Percentiles rank a stretch among this genome's conserved stretches.
Conservation (phyloP, 2,113 vertebrate species). For the Otocyon megalotis region DNA sequence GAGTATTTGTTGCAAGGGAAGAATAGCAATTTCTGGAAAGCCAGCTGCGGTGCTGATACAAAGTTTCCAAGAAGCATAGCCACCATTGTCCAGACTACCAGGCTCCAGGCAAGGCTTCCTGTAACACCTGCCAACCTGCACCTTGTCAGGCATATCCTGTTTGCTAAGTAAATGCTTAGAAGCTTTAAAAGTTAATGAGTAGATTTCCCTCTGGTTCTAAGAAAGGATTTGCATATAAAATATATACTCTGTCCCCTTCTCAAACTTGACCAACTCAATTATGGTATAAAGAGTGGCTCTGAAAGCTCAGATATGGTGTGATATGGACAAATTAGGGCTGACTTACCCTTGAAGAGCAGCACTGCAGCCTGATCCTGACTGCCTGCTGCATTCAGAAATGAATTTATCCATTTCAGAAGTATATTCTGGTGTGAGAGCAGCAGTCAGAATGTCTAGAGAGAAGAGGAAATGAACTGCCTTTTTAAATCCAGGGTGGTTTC, state of each 20-base stretch:
- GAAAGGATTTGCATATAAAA: neutral
- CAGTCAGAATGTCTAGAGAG: neutral
- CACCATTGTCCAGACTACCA: neutral
- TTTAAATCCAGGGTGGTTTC: neutral
- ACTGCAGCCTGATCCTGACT: neutral
- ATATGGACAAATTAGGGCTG: neutral
- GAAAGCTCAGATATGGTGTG: neutral
- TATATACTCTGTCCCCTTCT: neutral
- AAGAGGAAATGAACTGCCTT: neutral
- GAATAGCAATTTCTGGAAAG: neutral
- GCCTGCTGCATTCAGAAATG: neutral
- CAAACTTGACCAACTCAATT: neutral
- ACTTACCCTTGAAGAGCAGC: neutral
- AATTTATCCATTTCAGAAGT: constrained; percentile 4
- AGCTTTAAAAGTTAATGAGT: neutral
- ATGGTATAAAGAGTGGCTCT: neutral
- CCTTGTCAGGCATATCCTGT: neutral
- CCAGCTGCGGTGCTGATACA: neutral
- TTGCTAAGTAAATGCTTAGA: neutral
- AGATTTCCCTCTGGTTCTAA: neutral
- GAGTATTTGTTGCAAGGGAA: neutral
- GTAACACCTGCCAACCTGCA: neutral
- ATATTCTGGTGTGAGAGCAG: neutral
- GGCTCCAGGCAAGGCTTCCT: neutral
- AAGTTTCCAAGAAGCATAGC: neutral